Base-by-base conservation (phyloP, 2,113 vertebrate genomes). In the Gallinago jamesoni region DNA sequence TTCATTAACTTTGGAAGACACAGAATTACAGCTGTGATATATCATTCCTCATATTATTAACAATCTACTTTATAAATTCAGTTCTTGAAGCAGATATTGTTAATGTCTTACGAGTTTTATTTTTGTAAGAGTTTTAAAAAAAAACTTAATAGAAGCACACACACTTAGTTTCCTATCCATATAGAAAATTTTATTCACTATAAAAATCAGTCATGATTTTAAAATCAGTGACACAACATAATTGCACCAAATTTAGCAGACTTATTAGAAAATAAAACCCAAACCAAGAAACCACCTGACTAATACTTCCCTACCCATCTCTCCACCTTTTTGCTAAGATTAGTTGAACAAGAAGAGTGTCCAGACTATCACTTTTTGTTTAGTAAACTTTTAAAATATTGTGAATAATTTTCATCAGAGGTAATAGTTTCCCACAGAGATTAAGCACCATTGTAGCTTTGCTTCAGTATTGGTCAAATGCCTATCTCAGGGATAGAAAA, bases 1-100 rank as follows among this genome's bases (percentile, higher is more conserved):
- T 97, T 98, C 97, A 98, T 98, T 98, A 98, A 97, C 93, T 98
- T 95, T 73, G 90, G 97, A 97, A 97, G 97, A 97, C 94, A 93
- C 48, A 80, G 97, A 57, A 95, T 98, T 97, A 97, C 78, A 97
- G 93, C 94, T 97, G 94, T 93, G 97, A 98, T 98, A 85, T 83
- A 98, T 97, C 95, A 97, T 96, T 95, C 94, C 94, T 97, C 96
- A 84, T 94, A 96, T 96, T 98, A 98, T 98, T 97, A 98, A 97
- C 87, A 96, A 97, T 56, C 93, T 95, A 94, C 94, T 97, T 98
- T 94, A 97, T 94, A 96, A 98, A 97, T 96, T 96, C 96, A 95
- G 90, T 93, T 96, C 96, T 98, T 93, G 41, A 81, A 98, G 97
- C 96, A 96, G 89, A 97, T 96, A 84, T 41, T 80, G 59, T 78